These are phyloP conservation scores for Morone chrysops DNA, from an alignment of 2,113 vertebrate species.

Conservation along the genomic window DNA sequence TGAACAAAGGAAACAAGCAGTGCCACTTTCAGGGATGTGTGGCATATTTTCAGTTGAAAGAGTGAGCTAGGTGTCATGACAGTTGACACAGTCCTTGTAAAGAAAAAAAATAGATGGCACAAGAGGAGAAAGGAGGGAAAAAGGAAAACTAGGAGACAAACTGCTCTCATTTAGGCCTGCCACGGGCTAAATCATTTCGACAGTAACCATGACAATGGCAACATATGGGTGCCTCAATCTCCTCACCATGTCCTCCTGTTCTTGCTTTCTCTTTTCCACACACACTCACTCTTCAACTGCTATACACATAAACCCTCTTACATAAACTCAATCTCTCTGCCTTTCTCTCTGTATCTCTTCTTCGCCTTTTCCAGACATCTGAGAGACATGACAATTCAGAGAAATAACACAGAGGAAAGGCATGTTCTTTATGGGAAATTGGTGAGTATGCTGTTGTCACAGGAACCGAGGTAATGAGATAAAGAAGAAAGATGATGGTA, in stretches of 20 bases:
- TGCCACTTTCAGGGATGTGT: conserved; percentile 3
- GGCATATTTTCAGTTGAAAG: conserved; percentile 12
- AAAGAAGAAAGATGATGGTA: conserved; percentile 16
- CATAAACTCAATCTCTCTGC: conserved; percentile 10
- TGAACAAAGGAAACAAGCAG: conserved; percentile 20
- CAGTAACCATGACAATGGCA: conserved; percentile 78
- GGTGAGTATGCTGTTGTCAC: background rate
- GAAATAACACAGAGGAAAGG: background rate
- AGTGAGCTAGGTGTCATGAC: conserved; percentile 13
- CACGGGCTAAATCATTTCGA: conserved; percentile 59
- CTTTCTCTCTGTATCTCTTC: conserved; percentile 11
- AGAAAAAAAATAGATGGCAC: background rate
- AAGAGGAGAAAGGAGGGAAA: conserved; percentile 49
- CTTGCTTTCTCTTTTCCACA: conserved; percentile 38
- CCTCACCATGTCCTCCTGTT: conserved; percentile 52
- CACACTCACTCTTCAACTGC: conserved; percentile 23
- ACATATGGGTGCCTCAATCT: conserved; percentile 68
- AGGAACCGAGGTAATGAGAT: conserved; percentile 6
- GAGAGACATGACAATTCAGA: conserved; percentile 21
- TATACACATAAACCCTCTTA: conserved; percentile 34
- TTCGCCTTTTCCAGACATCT: background rate
- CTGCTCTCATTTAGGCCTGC: conserved; percentile 59
- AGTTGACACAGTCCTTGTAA: conserved; percentile 7
- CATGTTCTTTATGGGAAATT: conserved; percentile 2
- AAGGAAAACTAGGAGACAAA: conserved; percentile 52